Evolutionary conservation across 2,797 vertebrate genomes (phyloP), one percentile per base, ranked within the genome.

Genomic region (Molothrus aeneus): DNA sequence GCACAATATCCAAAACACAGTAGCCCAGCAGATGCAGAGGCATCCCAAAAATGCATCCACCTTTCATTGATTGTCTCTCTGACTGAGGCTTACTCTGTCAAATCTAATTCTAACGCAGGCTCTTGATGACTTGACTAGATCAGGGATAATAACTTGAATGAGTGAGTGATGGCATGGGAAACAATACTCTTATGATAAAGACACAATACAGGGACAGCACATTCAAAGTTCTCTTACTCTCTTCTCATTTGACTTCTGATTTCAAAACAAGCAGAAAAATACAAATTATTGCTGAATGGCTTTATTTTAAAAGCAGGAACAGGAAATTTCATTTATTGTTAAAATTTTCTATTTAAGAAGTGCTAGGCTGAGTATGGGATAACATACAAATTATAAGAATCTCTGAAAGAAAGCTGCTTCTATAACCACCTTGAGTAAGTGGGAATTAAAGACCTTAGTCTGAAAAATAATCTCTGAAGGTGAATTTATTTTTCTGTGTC

Each of bases 41-140:
- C 16, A 90, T 69, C 47, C 64, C 77, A 40, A 81, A 96, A 92
- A 72, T 48, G 24, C 57, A 80, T 63, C 60, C 21, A 88, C 43
- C 48, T 95, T 94, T 78, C 71, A 91, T 47, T 71, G 79, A 78
- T 88, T 85, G 31, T 84, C 8, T 66, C 43, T 63, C 57, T 80
- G 53, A 89, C 34, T 40, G 38, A 85, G 60, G 40, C 22, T 89
- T 83, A 77, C 34, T 65, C 53, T 85, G 69, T 89, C 91, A 91
- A 77, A 77, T 74, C 32, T 91, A 73, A 91, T 96, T 92, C 65
- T 85, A 65, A 87, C 0, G 0, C 26, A 85, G 80, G 26, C 40
- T 77, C 32, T 78, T 87, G 77, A 90, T 68, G 38, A 88, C 63
- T 82, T 78, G 90, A 83, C 77, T 56, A 87, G 59, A 92, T 89